Conservation (phyloP, 2,888 invertebrate species). For the Ophion obscuratus region DNA sequence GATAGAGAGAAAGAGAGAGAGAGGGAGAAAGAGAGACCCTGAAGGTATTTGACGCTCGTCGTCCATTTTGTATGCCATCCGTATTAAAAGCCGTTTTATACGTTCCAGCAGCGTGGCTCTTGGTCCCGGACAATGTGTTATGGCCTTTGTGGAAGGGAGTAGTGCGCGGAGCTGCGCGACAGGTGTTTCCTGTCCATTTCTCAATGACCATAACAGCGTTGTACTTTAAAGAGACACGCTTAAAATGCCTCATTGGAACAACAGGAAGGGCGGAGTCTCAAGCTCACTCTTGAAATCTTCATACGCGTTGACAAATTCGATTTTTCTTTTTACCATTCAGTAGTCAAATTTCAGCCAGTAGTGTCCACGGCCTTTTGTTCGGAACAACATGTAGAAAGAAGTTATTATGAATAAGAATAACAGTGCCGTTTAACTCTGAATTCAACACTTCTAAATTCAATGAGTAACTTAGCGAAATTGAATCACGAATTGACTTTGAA, state of each 20-base stretch:
- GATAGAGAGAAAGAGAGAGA: too few species aligned
- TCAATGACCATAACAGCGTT: constrained; percentile 65
- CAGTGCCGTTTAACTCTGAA: too few species aligned
- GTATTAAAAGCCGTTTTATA: constrained; percentile 37
- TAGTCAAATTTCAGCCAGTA: too few species aligned
- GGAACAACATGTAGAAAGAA: too few species aligned
- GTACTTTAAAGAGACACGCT: constrained; percentile 48
- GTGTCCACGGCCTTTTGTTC: too few species aligned
- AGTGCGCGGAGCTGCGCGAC: constrained; percentile 57
- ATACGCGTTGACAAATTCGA: background rate
- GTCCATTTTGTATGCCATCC: too few species aligned
- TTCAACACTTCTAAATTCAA: too few species aligned
- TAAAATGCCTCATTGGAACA: constrained; percentile 25
- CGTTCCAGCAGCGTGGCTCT: constrained; percentile 58
- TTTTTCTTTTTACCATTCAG: background rate
- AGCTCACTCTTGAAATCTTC: background rate
- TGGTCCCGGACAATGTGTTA: constrained; percentile 17
- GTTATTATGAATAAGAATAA: too few species aligned
- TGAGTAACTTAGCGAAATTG: too few species aligned
- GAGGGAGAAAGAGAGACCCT: too few species aligned
- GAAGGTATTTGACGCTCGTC: too few species aligned
- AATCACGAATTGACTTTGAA: too few species aligned
- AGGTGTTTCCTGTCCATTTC: constrained; percentile 72
- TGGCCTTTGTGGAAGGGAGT: constrained; percentile 39
- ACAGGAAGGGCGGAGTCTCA: constrained; percentile 33